Conservation (phyloP, 2,113 vertebrate genomes). For the Myotis brandtii region DNA sequence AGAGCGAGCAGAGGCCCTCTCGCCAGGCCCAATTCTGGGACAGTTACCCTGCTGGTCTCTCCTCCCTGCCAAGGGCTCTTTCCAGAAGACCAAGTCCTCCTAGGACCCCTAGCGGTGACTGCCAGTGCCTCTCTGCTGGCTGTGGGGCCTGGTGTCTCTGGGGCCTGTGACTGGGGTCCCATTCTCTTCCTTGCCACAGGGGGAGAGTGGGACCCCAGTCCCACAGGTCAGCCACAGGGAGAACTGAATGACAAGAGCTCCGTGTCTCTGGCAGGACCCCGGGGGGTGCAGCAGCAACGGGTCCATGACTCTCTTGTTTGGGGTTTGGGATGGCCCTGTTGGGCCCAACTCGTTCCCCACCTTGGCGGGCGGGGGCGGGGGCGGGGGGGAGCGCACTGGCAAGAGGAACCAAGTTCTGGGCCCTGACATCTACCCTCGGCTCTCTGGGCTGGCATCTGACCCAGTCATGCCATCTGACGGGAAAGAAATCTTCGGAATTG, state of each 20-base stretch:
- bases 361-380: no score
- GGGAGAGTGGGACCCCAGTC: no score
- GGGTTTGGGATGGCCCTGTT: not conserved
- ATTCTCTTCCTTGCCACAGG: not conserved
- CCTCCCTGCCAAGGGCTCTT: not conserved
- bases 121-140: not conserved
- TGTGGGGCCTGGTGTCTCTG: not conserved
- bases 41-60: no score
- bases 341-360: conserved; percentile 48
- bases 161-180: not conserved
- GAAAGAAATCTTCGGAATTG: not conserved
- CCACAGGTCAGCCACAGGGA: not conserved
- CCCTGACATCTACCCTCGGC: not conserved
- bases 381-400: rapidly evolving
- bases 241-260: not conserved
- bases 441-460: not conserved
- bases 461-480: not conserved
- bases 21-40: rapidly evolving
- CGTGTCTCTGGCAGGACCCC: rapidly evolving
- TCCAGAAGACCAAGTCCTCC: not conserved
- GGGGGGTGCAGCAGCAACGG: not conserved
- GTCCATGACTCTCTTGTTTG: rapidly evolving
- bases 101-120: not conserved
- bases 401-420: not conserved
- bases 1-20: not conserved